Base-by-base conservation (phyloP, 2,888 invertebrate species). In the Emmelina monodactyla region DNA sequence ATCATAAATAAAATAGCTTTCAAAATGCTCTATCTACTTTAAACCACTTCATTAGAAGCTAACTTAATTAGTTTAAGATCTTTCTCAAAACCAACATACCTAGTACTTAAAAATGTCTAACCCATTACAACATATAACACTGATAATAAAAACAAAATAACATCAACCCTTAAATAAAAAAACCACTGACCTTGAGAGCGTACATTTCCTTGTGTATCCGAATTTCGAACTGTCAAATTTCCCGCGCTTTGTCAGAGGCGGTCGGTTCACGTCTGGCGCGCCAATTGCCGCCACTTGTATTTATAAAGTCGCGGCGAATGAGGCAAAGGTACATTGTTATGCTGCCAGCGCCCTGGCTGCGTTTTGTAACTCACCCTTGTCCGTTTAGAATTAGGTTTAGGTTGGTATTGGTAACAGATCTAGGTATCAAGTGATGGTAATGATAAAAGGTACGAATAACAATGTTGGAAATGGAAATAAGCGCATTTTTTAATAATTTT, bases 221-320 rank as follows among this genome's bases (percentile, higher is more conserved):
- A 44, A 51, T 51, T 51, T 44, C 45, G 46, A 50, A 57, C 60
- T 59, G 66, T 71, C 63, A 71, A 68, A 63, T 45, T 66, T 65
- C 71, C 70, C 61, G 25, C 47, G 56, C 59, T 61, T 58, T 53
- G 49, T 51, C 57, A 58, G 60, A 62, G 55, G 55, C 54, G 46
- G 55, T 50, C 59, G 45, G 56, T 51, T 62, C 60, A 63, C 59
- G 59, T 71, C 61, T 69, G 69, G 50, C 55, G 50, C 58, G 56
- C 53, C 50, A 42, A 47, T 47, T 47, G 45, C 53, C 31, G 43
- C 51, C 55, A 63, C 73, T 60, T 68, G 71, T 78, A 78, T 78
- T 73, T 78, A 78, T 78, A 78, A 78, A 60, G 72, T 78, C 63
- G 68, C 58, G 65, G 62, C 49, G 52, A 35, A 49, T 50, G 45